phyloP scores from a whole-genome alignment of 37 sponge, comb jelly and placozoan genomes.

The Eunapius fragilis region DNA sequence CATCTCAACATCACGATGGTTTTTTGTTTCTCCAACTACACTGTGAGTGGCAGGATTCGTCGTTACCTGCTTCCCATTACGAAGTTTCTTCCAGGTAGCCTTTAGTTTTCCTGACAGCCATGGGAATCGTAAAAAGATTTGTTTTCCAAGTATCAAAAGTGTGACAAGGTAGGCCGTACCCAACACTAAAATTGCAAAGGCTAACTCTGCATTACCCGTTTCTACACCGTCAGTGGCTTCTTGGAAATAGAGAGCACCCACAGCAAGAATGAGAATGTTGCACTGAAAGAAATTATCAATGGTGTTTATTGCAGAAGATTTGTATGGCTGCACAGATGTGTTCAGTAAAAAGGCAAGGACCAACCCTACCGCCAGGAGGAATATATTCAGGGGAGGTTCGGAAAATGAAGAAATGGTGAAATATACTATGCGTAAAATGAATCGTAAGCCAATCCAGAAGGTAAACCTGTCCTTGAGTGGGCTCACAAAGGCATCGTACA shows the following conservation, averaged over 20 bases:
- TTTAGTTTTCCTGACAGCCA: neutral
- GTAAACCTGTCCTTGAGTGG: constrained; percentile 25
- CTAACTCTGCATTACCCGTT: neutral
- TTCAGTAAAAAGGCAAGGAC: constrained; percentile 1
- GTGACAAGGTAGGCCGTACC: constrained; percentile 31
- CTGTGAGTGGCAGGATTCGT: too few species aligned
- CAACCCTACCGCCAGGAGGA: constrained; percentile 9
- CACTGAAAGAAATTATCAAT: constrained; percentile 34
- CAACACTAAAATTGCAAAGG: neutral
- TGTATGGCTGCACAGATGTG: constrained; percentile 15
- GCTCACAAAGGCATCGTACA: constrained; percentile 58
- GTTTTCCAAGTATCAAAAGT: constrained; percentile 19
- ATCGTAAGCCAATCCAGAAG: constrained; percentile 66
- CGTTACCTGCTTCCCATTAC: too few species aligned
- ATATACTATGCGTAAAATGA: constrained; percentile 26
- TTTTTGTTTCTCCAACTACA: too few species aligned
- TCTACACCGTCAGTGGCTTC: neutral
- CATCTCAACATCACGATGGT: too few species aligned
- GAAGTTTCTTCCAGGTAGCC: too few species aligned
- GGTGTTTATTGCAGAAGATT: neutral
- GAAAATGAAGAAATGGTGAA: constrained; percentile 9
- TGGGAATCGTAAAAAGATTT: constrained; percentile 32
- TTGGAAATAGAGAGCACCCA: neutral
- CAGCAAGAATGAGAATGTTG: constrained; percentile 22
- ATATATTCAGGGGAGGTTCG: constrained; percentile 9